These are phyloP conservation scores for Zaprionus vittiger DNA, from an alignment of 1,140 invertebrate species.

Conservation along the genomic window DNA sequence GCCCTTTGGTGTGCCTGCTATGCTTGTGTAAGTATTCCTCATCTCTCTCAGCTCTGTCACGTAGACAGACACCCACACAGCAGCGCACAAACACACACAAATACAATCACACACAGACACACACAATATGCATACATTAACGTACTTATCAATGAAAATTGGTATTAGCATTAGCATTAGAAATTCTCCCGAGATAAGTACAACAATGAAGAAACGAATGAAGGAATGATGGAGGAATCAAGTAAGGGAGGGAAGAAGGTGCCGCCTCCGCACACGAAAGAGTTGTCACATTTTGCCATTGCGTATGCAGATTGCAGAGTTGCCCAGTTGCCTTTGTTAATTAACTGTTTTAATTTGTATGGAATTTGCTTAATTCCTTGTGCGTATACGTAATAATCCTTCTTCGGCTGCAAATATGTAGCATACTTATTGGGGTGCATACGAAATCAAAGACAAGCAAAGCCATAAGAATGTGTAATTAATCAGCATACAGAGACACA, in stretches of 20 bases:
- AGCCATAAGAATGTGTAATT: conserved; percentile 5
- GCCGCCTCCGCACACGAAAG: not conserved
- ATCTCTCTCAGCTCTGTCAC: conserved; percentile 32
- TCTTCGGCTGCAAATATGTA: too few relatives aligned
- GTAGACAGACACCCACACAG: conserved; percentile 22
- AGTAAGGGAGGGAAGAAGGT: not conserved
- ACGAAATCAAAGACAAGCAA: not conserved
- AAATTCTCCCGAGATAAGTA: conserved; percentile 25
- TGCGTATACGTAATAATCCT: too few relatives aligned
- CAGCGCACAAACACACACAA: conserved; percentile 8
- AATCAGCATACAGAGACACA: not conserved
- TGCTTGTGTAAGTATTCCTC: conserved; percentile 69
- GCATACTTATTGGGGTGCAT: not conserved
- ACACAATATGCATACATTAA: conserved; percentile 17
- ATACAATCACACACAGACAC: conserved; percentile 14
- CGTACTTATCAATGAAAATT: conserved; percentile 57
- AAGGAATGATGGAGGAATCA: not conserved
- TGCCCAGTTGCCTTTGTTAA: not conserved
- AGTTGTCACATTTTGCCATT: not conserved
- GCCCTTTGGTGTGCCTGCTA: conserved; percentile 69
- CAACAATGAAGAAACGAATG: conserved; percentile 11
- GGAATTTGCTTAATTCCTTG: too few relatives aligned
- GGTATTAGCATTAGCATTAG: conserved; percentile 41
- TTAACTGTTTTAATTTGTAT: too few relatives aligned
- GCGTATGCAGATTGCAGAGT: not conserved